These are phyloP conservation scores for Saccopteryx leptura DNA, from an alignment of 2,113 vertebrate species.

Conservation along the genomic window DNA sequence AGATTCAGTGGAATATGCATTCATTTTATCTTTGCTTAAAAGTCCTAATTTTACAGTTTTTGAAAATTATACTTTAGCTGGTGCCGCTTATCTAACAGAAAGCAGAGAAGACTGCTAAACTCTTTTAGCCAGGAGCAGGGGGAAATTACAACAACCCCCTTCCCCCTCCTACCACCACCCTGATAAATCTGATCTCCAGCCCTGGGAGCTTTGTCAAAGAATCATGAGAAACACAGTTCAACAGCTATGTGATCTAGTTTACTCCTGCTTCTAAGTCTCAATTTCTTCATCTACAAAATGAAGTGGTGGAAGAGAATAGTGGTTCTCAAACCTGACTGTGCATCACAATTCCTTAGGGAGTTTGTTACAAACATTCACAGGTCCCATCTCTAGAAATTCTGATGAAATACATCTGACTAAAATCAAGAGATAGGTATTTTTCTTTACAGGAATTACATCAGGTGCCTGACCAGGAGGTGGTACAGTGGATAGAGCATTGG, in stretches of 20 bases:
- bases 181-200: background rate
- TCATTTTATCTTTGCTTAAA: conserved; percentile 30
- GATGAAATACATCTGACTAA: background rate
- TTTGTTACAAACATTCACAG: background rate
- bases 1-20: background rate
- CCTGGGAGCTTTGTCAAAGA: background rate
- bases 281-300: background rate
- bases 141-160: background rate
- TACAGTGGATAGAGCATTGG: too few relatives aligned
- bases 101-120: background rate
- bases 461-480: background rate
- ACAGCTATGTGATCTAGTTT: background rate
- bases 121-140: background rate
- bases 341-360: background rate
- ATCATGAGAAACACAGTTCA: background rate
- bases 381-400: background rate
- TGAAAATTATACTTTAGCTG: background rate
- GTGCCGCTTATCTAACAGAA: background rate
- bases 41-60: conserved; percentile 19
- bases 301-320: background rate
- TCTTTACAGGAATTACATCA: background rate
- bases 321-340: background rate
- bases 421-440: background rate
- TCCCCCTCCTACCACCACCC: background rate
- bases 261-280: background rate